These are phyloP conservation scores for Loris lydekkerianus DNA, from an alignment of 2,797 vertebrate species.

Conservation along the genomic window DNA sequence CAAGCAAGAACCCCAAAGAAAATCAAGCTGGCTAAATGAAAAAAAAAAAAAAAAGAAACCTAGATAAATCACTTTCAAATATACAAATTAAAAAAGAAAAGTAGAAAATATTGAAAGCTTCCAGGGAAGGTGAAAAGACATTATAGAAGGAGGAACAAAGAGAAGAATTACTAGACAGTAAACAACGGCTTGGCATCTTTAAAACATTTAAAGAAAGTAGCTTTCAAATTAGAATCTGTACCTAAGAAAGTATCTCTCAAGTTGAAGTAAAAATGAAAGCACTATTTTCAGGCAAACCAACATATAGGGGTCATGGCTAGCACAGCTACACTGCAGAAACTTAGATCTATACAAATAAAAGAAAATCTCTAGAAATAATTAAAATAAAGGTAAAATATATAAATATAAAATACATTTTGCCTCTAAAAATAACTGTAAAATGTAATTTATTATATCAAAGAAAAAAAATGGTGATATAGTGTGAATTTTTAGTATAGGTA, in stretches of 20 bases:
- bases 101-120: not conserved
- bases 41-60: not conserved
- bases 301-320: not conserved
- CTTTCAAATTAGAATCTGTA: not conserved
- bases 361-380: not conserved
- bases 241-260: not conserved
- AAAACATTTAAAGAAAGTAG: not conserved
- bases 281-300: not conserved
- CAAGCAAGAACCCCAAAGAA: not conserved
- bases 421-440: not conserved
- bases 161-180: not conserved
- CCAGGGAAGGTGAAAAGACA: not conserved
- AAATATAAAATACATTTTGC: not conserved
- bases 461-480: not conserved
- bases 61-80: too few species aligned
- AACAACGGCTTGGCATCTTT: not conserved
- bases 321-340: not conserved
- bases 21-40: not conserved
- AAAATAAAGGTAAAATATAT: not conserved
- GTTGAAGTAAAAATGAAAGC: not conserved
- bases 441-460: not conserved
- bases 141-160: not conserved
- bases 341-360: not conserved
- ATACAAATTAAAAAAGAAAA: not conserved
- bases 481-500: not conserved